phyloP scores from a whole-genome alignment of 37 sponge, comb jelly and placozoan genomes.

The Agelas oroides region DNA sequence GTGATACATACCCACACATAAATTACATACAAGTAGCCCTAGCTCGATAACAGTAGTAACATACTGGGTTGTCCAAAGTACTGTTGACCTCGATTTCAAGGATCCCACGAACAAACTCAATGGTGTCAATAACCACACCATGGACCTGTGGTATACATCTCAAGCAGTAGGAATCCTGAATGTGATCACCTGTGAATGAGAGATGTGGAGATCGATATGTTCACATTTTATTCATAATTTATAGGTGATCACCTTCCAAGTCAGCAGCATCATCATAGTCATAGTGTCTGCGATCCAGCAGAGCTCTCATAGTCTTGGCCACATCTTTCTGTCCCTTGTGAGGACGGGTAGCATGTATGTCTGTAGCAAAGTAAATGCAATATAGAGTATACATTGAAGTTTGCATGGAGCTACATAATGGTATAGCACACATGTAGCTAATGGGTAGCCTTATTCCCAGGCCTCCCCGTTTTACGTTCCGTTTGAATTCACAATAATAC shows the following conservation, averaged over 20 bases:
- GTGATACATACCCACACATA: not conserved
- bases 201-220: no score
- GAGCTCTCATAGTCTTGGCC: constrained; percentile 65
- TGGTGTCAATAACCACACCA: constrained; percentile 81
- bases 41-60: not conserved
- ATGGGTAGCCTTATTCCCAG: no score
- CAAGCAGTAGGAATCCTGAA: constrained; percentile 86
- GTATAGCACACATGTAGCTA: no score
- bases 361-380: constrained; percentile 14
- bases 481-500: no score
- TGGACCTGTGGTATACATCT: constrained; percentile 83
- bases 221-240: no score
- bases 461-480: no score
- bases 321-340: constrained; percentile 80
- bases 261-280: no score
- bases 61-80: constrained; percentile 89
- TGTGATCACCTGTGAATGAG: constrained; percentile 20
- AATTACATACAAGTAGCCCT: no score
- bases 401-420: not conserved
- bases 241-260: no score
- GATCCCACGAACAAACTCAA: constrained; percentile 74
- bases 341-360: constrained; percentile 68
- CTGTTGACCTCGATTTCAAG: constrained; percentile 86
- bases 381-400: not conserved
- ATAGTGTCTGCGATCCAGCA: constrained; percentile 21